A percentile compares a stretch with the other conserved stretches of the same genome.
These are phyloP conservation scores for Nomada fucata DNA, from an alignment of 2,888 invertebrate genomes.

Conservation along the genomic window DNA sequence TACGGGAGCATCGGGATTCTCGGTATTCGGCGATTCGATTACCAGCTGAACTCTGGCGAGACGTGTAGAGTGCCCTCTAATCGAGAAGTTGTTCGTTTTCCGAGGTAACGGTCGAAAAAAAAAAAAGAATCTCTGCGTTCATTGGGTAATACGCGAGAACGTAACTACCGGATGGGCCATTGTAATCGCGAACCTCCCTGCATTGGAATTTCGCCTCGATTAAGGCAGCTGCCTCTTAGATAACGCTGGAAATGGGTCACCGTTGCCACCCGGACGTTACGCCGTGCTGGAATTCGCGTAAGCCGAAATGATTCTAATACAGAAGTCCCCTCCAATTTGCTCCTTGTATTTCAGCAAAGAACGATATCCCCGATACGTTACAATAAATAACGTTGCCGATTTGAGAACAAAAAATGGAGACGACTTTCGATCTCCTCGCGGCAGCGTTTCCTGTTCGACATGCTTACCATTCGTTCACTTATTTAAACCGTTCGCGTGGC, in stretches of 20 bases:
- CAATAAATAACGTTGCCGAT: too few species aligned
- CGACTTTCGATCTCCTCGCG: too few species aligned
- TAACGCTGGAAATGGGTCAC: constrained; percentile 14
- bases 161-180: too few species aligned
- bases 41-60: not conserved
- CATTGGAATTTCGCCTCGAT: not conserved
- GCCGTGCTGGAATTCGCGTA: too few species aligned
- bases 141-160: not conserved
- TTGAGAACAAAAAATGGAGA: too few species aligned
- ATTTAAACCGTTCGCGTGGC: not conserved
- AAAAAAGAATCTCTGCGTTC: not conserved
- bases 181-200: not conserved
- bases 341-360: too few species aligned
- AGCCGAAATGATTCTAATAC: too few species aligned
- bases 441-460: not conserved
- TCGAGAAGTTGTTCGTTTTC: not conserved
- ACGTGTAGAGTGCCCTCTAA: not conserved
- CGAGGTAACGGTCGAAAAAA: not conserved
- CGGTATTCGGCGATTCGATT: constrained; percentile 18
- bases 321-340: too few species aligned
- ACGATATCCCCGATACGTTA: too few species aligned
- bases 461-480: not conserved
- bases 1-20: constrained; percentile 7
- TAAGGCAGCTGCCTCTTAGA: constrained; percentile 2
- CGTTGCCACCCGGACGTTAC: not conserved